A percentile compares a stretch with the other conserved stretches of the same genome.
Evolutionary conservation across 2,888 invertebrate species (phyloP).

Genomic region (Hyppa rectilinea): DNA sequence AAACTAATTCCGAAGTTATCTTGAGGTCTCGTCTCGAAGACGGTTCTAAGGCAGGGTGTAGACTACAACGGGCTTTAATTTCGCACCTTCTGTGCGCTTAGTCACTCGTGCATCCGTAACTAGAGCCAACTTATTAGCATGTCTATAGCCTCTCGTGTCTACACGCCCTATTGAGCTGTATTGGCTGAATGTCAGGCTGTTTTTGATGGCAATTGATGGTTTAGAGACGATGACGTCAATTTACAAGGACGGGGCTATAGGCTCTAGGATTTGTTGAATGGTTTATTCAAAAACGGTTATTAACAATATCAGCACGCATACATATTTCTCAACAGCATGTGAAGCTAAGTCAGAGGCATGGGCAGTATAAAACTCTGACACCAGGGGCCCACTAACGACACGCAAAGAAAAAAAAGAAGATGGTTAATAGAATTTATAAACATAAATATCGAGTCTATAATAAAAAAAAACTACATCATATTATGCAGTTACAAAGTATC

Average conservation of each 20-base stretch:
- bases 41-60: conserved; percentile 71
- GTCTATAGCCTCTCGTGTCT: conserved; percentile 66
- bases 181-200: conserved; percentile 44
- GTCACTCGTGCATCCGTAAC: conserved; percentile 71
- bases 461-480: no score
- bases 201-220: conserved; percentile 47
- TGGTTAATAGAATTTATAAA: background rate
- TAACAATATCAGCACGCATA: no score
- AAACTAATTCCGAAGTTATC: conserved; percentile 80
- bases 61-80: conserved; percentile 75
- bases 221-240: conserved; percentile 15
- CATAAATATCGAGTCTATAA: background rate
- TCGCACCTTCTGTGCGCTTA: conserved; percentile 73
- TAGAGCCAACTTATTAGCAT: conserved; percentile 76
- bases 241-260: background rate
- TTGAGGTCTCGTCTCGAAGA: conserved; percentile 71
- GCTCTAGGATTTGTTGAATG: background rate
- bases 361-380: no score
- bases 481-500: background rate
- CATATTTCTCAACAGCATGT: no score
- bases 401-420: no score
- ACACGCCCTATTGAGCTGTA: conserved; percentile 62
- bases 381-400: no score
- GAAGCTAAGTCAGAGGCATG: no score
- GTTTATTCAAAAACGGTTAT: background rate